Evolutionary conservation across 1,140 invertebrate species (phyloP), one percentile per base, ranked within the genome.

Genomic region (Diorhabda elongata): DNA sequence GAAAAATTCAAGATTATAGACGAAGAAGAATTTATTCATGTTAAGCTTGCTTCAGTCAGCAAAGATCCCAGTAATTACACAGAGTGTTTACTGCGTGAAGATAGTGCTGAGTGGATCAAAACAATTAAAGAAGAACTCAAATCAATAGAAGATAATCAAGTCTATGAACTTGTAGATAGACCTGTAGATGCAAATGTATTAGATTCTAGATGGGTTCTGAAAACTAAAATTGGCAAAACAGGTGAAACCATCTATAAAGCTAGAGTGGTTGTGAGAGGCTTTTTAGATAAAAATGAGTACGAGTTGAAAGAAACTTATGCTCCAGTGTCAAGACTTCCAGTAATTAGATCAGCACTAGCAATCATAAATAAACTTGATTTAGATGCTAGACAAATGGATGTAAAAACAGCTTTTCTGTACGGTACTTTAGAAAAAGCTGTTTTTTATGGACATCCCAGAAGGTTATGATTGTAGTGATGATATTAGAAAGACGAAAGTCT

Each of bases 241-340:
- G 26, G 26, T 26, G 26, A 26, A 26, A 26, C 26, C 26, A 26
- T 26, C 26, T 26, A 26, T 26, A 26, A 26, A 26, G 26, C 26
- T 26, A 26, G 26, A 26, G 26, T 82, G 43, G 79, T 84, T 45
- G 80, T 79, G 5, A 58, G 62, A 64, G 82, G 83, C n/a, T 83
- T 78, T 67, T 71, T 56, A n/a, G 81, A 83, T 72, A 61, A 75
- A 65, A 72, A 75, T 72, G 71, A 77, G 45, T 64, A 72, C 45
- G 79, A 83, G 71, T 82, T 64, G 58, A 41, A 73, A 5, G 75
- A 79, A 74, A 80, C 73, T 3, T 79, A 73, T 66, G 58, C 74
- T 6, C 73, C 75, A 3, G 73, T 73, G 0, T 71, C 73, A 64
- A 66, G 71, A 70, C 74, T 78, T 63, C 63, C 74, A 9, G 77